These are phyloP conservation scores for Nemurella pictetii DNA, from an alignment of 2,888 invertebrate species.

Conservation along the genomic window DNA sequence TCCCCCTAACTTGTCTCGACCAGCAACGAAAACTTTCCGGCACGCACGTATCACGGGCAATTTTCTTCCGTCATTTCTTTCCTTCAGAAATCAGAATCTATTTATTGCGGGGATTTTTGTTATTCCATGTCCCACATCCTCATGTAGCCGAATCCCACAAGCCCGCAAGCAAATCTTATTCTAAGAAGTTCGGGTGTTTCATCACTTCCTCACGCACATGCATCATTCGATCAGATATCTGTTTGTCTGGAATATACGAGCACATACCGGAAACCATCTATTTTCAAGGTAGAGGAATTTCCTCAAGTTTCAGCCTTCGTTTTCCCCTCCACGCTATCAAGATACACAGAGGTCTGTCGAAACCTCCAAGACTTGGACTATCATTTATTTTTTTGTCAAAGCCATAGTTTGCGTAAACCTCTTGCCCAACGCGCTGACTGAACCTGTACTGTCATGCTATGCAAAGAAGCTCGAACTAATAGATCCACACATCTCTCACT, in stretches of 20 bases:
- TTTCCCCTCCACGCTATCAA: neutral
- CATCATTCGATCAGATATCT: neutral
- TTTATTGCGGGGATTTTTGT: neutral
- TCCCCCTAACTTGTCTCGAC: no score
- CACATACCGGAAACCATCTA: constrained; percentile 6
- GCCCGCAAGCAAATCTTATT: neutral
- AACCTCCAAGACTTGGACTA: neutral
- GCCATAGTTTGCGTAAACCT: neutral
- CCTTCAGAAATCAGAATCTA: no score
- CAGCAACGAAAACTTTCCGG: no score
- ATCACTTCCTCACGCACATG: neutral
- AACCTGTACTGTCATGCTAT: neutral
- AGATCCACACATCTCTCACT: neutral
- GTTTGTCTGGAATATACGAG: neutral
- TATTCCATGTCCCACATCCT: neutral
- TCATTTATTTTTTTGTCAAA: neutral
- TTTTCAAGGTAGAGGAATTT: constrained; percentile 19
- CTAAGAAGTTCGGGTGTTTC: neutral
- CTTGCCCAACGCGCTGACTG: neutral
- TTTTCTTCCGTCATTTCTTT: no score
- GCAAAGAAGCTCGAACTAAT: neutral
- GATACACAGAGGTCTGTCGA: neutral
- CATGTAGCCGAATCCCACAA: neutral
- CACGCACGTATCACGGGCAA: no score
- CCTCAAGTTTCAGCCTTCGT: neutral